phyloP scores from a whole-genome alignment of 1,140 invertebrate genomes.

The Camponotus vicinus region DNA sequence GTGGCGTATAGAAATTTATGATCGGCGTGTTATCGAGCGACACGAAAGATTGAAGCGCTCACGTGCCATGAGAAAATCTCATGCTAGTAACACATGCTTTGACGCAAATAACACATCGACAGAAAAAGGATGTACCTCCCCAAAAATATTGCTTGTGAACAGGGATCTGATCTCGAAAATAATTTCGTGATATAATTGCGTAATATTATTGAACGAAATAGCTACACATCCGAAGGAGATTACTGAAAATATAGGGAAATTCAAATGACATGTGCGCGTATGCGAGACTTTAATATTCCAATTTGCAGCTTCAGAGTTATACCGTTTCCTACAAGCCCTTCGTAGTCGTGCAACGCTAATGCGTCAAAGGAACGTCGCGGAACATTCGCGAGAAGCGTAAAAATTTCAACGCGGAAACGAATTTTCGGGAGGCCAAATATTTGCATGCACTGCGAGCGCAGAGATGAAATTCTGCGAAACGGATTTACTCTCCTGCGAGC shows the following conservation, averaged over 20 bases:
- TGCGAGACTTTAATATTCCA: background rate
- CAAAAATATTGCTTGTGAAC: background rate
- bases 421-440: conserved; percentile 40
- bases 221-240: background rate
- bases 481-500: conserved; percentile 35
- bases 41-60: conserved; percentile 56
- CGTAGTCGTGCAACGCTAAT: conserved; percentile 16
- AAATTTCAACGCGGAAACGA: conserved; percentile 16
- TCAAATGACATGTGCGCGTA: background rate
- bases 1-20: conserved; percentile 71
- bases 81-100: conserved; percentile 1
- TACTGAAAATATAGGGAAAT: background rate
- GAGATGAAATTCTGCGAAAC: conserved; percentile 53
- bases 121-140: background rate
- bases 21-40: conserved; percentile 66
- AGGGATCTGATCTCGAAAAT: background rate
- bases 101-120: conserved; percentile 28
- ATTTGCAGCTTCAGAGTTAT: background rate
- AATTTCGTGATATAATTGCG: background rate
- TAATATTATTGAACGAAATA: background rate
- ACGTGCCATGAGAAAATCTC: conserved; percentile 49
- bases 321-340: background rate
- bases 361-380: conserved; percentile 24
- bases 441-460: conserved; percentile 40
- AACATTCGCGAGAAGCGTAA: background rate